These are phyloP conservation scores for Glaucidium brasilianum DNA, from an alignment of 2,113 vertebrate genomes.

Conservation along the genomic window DNA sequence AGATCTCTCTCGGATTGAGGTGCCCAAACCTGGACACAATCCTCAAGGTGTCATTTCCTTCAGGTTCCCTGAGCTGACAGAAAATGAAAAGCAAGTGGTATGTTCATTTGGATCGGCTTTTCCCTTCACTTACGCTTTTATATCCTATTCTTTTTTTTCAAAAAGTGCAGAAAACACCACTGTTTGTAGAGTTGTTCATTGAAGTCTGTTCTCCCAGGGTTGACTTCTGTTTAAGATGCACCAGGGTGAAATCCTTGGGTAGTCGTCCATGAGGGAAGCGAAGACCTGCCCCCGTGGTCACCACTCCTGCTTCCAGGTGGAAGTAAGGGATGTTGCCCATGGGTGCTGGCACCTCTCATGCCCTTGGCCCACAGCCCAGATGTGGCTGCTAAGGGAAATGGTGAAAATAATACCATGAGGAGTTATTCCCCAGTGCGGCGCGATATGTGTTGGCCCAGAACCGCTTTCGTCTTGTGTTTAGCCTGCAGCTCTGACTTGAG, in stretches of 20 bases:
- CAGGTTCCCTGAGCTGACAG: not conserved
- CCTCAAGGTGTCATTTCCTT: no score
- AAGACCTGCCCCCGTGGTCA: not conserved
- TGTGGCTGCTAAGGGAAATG: not conserved
- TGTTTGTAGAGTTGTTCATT: fast-evolving
- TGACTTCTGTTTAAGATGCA: not conserved
- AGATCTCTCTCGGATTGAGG: no score
- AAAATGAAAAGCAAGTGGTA: not conserved
- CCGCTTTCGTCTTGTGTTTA: not conserved
- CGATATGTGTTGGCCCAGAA: not conserved
- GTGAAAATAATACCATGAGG: not conserved
- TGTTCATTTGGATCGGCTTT: not conserved
- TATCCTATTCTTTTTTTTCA: not conserved
- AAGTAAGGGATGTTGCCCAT: no score
- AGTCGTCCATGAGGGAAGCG: fast-evolving
- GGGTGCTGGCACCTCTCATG: not conserved
- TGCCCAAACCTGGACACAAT: no score
- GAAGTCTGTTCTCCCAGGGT: not conserved
- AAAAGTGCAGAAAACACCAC: not conserved
- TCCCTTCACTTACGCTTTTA: not conserved
- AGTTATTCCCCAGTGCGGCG: not conserved
- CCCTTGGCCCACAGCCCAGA: not conserved
- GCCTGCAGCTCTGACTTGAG: not conserved
- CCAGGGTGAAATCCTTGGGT: not conserved
- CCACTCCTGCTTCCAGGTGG: not conserved